phyloP scores from a whole-genome alignment of 2,797 vertebrate species.

The Melanotaenia pygmaea region DNA sequence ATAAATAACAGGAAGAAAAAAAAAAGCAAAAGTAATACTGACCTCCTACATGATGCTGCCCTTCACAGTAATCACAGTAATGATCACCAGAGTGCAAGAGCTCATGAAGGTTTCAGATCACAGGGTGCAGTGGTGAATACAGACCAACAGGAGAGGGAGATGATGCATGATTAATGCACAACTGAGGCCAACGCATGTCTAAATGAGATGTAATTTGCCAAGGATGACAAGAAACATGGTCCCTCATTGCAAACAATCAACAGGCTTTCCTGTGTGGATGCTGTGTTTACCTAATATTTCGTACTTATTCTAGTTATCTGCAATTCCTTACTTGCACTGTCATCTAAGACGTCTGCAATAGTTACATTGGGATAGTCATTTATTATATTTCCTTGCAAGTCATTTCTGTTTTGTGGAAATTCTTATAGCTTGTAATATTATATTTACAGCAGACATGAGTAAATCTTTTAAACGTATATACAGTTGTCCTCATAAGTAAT shows the following conservation, averaged over 20 bases:
- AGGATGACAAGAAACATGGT: constrained; percentile 44
- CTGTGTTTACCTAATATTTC: constrained; percentile 9
- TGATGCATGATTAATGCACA: constrained; percentile 49
- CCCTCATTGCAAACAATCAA: constrained; percentile 24
- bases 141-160: constrained; percentile 29
- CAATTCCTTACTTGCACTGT: not conserved
- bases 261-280: not conserved
- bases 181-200: constrained; percentile 36
- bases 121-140: constrained; percentile 34
- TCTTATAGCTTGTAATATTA: not conserved
- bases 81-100: constrained; percentile 55
- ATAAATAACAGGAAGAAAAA: not conserved
- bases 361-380: constrained; percentile 33
- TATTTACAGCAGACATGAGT: constrained; percentile 3
- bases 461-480: too few relatives aligned
- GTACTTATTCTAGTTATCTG: constrained; percentile 18
- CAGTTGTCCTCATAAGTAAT: too few relatives aligned
- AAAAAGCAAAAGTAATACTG: not conserved
- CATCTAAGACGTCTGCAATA: not conserved
- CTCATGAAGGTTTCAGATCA: constrained; percentile 64
- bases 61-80: constrained; percentile 61
- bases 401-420: not conserved
- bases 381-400: constrained; percentile 28
- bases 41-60: constrained; percentile 50
- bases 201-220: constrained; percentile 52